These are phyloP conservation scores for Sarcophaga carnaria DNA, from an alignment of 2,888 invertebrate species.

Conservation along the genomic window DNA sequence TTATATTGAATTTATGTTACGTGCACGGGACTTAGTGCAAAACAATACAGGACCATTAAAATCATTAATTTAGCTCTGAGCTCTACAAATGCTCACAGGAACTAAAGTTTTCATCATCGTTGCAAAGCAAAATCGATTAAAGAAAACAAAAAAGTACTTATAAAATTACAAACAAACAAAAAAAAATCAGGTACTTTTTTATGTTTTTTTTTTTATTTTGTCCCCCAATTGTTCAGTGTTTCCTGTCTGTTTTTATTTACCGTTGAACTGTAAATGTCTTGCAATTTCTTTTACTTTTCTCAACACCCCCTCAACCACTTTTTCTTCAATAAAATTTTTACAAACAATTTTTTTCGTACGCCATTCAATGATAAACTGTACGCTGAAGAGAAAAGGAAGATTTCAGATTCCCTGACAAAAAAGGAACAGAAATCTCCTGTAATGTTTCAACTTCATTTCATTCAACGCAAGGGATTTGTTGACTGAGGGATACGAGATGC, in stretches of 20 bases:
- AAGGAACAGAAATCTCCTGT: neutral
- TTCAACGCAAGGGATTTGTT: neutral
- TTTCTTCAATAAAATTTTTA: neutral
- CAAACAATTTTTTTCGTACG: neutral
- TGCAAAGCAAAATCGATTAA: neutral
- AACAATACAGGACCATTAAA: conserved; percentile 44
- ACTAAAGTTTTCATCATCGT: neutral
- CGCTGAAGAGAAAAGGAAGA: neutral
- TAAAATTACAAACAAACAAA: neutral
- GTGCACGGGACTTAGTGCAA: conserved; percentile 13
- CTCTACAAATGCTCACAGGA: conserved; percentile 16
- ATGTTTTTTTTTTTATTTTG: too few species aligned
- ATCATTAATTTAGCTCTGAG: conserved; percentile 47
- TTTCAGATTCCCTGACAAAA: too few species aligned
- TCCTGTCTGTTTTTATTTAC: neutral
- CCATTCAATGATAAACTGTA: neutral
- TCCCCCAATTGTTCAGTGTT: neutral
- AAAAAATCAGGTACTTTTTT: neutral
- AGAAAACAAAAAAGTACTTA: neutral
- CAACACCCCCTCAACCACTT: too few species aligned
- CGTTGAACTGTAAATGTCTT: neutral
- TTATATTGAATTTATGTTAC: neutral
- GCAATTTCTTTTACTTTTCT: neutral
- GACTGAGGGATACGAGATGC: neutral
- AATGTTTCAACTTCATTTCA: neutral